Conservation (phyloP, 2,113 vertebrate genomes). For the Tapirus terrestris region DNA sequence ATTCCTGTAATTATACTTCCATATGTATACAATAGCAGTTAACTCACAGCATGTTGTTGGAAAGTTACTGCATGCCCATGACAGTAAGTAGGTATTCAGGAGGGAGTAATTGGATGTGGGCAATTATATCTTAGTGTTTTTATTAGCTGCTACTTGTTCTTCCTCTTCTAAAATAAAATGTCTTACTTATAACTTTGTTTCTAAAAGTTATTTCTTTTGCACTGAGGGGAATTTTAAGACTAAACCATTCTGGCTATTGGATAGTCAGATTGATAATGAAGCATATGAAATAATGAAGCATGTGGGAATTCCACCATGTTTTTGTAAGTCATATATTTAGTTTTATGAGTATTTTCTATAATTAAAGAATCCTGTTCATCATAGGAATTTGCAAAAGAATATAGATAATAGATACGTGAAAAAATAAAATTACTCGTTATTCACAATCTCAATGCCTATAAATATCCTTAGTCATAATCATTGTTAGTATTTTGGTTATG, state of each 20-base stretch:
- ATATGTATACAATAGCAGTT: neutral
- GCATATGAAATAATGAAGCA: neutral
- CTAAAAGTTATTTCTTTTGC: neutral
- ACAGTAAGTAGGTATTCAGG: neutral
- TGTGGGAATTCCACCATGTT: neutral
- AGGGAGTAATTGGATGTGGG: neutral
- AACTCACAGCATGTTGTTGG: neutral
- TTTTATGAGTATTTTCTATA: constrained; percentile 30
- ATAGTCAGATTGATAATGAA: neutral
- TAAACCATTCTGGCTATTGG: neutral
- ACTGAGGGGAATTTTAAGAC: neutral
- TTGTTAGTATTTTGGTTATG: neutral
- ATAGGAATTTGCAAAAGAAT: neutral
- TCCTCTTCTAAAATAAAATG: neutral
- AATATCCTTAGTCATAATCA: neutral
- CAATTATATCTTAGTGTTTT: neutral
- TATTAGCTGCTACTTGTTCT: neutral
- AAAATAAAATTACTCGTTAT: neutral
- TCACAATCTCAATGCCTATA: neutral
- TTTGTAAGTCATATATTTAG: neutral
- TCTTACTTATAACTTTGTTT: neutral
- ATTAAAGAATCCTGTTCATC: neutral
- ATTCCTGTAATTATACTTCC: neutral
- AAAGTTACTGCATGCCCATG: neutral
- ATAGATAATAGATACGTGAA: neutral